A percentile compares a stretch with the other conserved stretches of the same genome.
Evolutionary conservation across 2,797 vertebrate species (phyloP).

Genomic region (Hylomyscus alleni): DNA sequence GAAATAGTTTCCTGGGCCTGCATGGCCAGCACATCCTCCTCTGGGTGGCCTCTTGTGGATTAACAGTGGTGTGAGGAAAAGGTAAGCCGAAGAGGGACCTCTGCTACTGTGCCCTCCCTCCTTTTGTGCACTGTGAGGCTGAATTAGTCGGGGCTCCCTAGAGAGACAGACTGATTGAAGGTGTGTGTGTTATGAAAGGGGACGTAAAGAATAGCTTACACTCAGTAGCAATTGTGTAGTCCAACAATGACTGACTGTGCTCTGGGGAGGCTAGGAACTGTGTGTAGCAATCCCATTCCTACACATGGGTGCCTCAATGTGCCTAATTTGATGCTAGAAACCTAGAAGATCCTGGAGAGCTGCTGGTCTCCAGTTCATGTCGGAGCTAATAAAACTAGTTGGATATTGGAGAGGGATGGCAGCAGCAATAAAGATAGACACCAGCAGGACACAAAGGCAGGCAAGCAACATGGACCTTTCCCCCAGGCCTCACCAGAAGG

Average conservation of each 20-base stretch:
- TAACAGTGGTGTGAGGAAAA: fast-evolving
- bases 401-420: background rate
- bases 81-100: background rate
- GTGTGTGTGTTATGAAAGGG: background rate
- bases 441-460: background rate
- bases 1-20: fast-evolving
- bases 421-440: background rate
- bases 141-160: background rate
- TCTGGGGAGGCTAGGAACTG: background rate
- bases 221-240: no score
- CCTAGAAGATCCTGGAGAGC: background rate
- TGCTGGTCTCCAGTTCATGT: background rate
- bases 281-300: background rate
- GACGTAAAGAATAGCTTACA: background rate
- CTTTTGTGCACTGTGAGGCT: no score
- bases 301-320: fast-evolving
- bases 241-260: background rate
- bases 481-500: background rate
- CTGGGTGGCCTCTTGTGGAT: no score
- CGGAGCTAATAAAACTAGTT: background rate
- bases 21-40: fast-evolving
- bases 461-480: background rate
- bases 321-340: background rate
- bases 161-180: background rate
- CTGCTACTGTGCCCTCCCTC: no score